These are phyloP conservation scores for Melanotaenia nigrans DNA, from an alignment of 2,797 vertebrate species.

Conservation along the genomic window DNA sequence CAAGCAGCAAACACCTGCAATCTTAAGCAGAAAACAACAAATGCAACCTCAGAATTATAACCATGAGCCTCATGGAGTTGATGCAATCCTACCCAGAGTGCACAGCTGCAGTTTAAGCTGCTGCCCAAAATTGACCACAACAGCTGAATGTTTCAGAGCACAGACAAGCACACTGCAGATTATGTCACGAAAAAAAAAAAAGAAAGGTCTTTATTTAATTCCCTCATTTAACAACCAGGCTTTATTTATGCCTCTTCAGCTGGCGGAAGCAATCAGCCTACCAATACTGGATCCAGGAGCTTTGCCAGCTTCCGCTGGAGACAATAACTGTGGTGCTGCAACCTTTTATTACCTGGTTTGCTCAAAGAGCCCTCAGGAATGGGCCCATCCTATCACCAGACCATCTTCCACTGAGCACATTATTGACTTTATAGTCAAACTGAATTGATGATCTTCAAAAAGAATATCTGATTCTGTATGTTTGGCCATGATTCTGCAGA, in stretches of 20 bases:
- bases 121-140: slow-evolving; percentile 26
- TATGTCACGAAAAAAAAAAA: slow-evolving; percentile 37
- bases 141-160: slow-evolving; percentile 36
- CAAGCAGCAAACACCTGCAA: slow-evolving; percentile 28
- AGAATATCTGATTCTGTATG: slow-evolving; percentile 32
- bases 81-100: slow-evolving; percentile 29
- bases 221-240: slow-evolving; percentile 49
- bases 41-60: neutral
- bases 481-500: slow-evolving; percentile 16
- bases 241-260: slow-evolving; percentile 51
- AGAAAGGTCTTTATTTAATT: slow-evolving; percentile 57
- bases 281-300: slow-evolving; percentile 34
- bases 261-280: slow-evolving; percentile 48
- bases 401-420: slow-evolving; percentile 30
- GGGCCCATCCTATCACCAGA: slow-evolving; percentile 20
- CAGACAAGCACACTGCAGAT: slow-evolving; percentile 13
- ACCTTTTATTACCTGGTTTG: slow-evolving; percentile 62
- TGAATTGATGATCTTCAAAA: slow-evolving; percentile 22
- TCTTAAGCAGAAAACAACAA: slow-evolving; percentile 14
- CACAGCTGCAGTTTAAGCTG: slow-evolving; percentile 30
- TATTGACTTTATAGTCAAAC: slow-evolving; percentile 22
- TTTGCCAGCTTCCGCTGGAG: slow-evolving; percentile 31
- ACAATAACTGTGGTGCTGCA: slow-evolving; percentile 58
- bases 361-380: slow-evolving; percentile 61
- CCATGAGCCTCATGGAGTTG: slow-evolving; percentile 15